These are phyloP conservation scores for Myotis planiceps DNA, from an alignment of 2,797 vertebrate species.

Conservation along the genomic window DNA sequence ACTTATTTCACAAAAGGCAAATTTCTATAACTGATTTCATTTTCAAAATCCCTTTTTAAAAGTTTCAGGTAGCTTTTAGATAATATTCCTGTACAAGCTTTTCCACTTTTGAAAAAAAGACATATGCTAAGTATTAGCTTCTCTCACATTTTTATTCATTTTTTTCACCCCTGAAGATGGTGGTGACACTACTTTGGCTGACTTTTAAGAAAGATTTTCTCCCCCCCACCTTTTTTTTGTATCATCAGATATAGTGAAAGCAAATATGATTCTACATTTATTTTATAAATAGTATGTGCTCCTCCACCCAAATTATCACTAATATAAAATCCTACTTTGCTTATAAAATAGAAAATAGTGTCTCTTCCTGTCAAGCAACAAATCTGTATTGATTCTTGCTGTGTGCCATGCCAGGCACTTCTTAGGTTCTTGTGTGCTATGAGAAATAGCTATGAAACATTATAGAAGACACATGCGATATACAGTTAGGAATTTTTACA, in stretches of 20 bases:
- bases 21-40: constrained; percentile 24
- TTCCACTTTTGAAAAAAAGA: constrained; percentile 25
- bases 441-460: background rate
- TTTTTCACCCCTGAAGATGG: constrained; percentile 27
- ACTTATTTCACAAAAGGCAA: background rate
- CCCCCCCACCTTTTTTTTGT: background rate
- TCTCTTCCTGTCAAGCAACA: background rate
- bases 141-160: constrained; percentile 1
- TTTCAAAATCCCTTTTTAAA: constrained; percentile 50
- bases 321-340: constrained; percentile 12
- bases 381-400: background rate
- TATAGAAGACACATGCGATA: background rate
- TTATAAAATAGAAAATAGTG: background rate
- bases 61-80: constrained; percentile 32
- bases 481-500: background rate
- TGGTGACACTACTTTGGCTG: background rate
- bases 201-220: background rate
- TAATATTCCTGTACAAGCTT: background rate
- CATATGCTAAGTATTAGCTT: background rate
- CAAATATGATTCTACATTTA: background rate
- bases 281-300: constrained; percentile 7
- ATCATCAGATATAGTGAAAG: background rate
- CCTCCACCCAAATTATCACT: background rate
- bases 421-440: background rate
- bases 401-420: background rate